Evolutionary conservation across 2,888 invertebrate species (phyloP).

Genomic region (Leuctra nigra): DNA sequence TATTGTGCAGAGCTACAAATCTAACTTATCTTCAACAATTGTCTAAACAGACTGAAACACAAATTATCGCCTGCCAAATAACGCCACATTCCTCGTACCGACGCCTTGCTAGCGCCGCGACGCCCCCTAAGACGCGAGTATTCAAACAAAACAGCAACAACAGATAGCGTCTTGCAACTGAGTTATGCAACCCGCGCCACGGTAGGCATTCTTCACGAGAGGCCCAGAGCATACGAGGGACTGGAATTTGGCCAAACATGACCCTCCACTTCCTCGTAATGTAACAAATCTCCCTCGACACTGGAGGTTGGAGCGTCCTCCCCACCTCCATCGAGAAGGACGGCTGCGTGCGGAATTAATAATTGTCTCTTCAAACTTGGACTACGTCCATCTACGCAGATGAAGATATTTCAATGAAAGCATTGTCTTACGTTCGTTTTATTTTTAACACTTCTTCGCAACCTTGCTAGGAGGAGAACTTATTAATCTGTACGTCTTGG

Average conservation of each 20-base stretch:
- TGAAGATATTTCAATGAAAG: neutral
- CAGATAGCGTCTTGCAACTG: slow-evolving; percentile 7
- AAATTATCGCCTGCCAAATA: too few relatives aligned
- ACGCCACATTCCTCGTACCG: too few relatives aligned
- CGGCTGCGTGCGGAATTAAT: neutral
- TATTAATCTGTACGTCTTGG: neutral
- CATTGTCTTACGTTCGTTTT: neutral
- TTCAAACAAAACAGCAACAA: neutral
- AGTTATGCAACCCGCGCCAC: slow-evolving; percentile 12
- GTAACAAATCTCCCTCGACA: slow-evolving; percentile 8
- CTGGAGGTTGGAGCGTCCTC: neutral
- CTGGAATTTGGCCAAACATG: slow-evolving; percentile 18
- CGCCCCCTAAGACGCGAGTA: too few relatives aligned
- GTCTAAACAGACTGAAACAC: too few relatives aligned
- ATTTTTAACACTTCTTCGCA: neutral
- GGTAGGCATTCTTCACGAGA: slow-evolving; percentile 9
- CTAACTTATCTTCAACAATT: too few relatives aligned
- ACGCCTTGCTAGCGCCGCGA: too few relatives aligned
- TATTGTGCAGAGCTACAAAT: too few relatives aligned
- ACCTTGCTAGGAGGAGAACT: neutral
- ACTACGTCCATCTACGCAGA: neutral
- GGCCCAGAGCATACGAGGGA: slow-evolving; percentile 9
- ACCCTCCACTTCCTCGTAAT: slow-evolving; percentile 14
- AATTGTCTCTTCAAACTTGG: slow-evolving; percentile 1
- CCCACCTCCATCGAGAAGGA: neutral